phyloP scores from a whole-genome alignment of 2,797 vertebrate species.

The Hybognathus amarus region DNA sequence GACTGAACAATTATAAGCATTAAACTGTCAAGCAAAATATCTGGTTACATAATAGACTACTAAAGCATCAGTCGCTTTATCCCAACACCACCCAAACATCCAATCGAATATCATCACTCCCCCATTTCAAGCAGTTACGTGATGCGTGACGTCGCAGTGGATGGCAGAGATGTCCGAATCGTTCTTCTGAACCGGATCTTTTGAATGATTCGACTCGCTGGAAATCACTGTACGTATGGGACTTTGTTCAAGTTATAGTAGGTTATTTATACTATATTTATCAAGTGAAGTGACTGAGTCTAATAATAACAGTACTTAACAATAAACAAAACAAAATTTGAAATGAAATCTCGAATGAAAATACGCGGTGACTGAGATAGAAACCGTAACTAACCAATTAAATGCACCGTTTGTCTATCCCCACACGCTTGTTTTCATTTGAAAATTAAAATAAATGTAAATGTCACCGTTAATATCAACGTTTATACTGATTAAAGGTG shows the following conservation, averaged over 20 bases:
- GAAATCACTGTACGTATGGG: not conserved
- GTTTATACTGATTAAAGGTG: not conserved
- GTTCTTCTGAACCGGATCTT: constrained; percentile 20
- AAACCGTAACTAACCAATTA: not conserved
- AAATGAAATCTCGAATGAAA: not conserved
- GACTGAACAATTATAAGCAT: constrained; percentile 21
- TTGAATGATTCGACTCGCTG: constrained; percentile 1
- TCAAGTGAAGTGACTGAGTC: not conserved
- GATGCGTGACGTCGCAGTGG: constrained; percentile 81
- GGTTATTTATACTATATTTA: not conserved
- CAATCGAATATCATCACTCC: constrained; percentile 75
- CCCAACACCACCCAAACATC: constrained; percentile 59
- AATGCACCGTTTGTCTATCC: not conserved
- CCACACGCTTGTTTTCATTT: not conserved
- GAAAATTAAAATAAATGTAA: not conserved
- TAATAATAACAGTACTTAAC: not conserved
- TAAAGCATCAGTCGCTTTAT: constrained; percentile 73
- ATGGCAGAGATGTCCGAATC: constrained; percentile 61
- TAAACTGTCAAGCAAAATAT: constrained; percentile 41
- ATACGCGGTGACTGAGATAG: not conserved
- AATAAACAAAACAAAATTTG: not conserved
- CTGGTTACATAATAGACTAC: constrained; percentile 72
- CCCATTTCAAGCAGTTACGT: constrained; percentile 78
- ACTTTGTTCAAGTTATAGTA: not conserved
- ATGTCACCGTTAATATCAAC: not conserved